Conservation (phyloP, 2,888 invertebrate species). For the Diabrotica balteata region DNA sequence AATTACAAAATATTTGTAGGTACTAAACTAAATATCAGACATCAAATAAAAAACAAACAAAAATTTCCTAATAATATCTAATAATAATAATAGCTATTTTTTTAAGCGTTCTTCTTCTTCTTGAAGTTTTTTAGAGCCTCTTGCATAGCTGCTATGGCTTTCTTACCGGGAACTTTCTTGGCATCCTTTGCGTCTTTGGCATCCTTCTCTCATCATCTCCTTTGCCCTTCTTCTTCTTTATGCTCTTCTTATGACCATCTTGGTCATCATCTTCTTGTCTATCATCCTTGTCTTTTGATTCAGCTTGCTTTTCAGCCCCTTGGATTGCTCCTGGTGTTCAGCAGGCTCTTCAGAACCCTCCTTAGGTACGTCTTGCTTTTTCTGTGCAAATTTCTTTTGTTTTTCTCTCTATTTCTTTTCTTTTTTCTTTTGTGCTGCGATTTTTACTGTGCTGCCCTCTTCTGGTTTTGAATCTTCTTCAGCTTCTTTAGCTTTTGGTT, state of each 20-base stretch:
- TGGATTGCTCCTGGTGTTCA: conserved; percentile 45
- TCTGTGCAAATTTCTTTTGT: conserved; percentile 75
- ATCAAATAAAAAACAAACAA: too few species aligned
- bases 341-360: conserved; percentile 26
- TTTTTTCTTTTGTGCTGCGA: conserved; percentile 88
- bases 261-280: conserved; percentile 64
- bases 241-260: conserved; percentile 43
- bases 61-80: too few species aligned
- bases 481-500: too few species aligned
- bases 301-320: conserved; percentile 61
- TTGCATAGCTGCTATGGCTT: conserved; percentile 90
- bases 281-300: conserved; percentile 58
- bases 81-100: too few species aligned
- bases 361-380: conserved; percentile 51
- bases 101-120: conserved; percentile 85
- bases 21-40: too few species aligned
- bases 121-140: conserved; percentile 85
- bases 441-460: conserved; percentile 71
- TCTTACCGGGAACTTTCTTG: conserved; percentile 77
- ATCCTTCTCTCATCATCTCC: conserved; percentile 48
- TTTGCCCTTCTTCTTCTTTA: conserved; percentile 51
- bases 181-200: conserved; percentile 58
- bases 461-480: conserved; percentile 65
- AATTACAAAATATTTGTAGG: too few species aligned
- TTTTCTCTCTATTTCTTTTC: conserved; percentile 86